These are phyloP conservation scores for Datnioides undecimradiatus DNA, from an alignment of 2,113 vertebrate species.

Conservation along the genomic window DNA sequence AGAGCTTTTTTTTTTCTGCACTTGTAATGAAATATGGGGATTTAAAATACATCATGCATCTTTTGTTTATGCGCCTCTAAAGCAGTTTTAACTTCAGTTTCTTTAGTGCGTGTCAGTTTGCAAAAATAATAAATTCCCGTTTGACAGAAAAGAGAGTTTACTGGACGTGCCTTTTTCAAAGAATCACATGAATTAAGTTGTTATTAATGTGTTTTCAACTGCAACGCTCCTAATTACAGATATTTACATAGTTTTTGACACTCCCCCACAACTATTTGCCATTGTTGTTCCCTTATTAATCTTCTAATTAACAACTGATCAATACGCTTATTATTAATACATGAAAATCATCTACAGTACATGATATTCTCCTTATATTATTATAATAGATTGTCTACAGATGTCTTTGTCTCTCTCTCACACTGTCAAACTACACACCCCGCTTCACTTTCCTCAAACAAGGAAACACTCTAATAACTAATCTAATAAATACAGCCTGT, in stretches of 20 bases:
- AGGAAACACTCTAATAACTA: conserved; percentile 65
- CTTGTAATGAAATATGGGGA: neutral
- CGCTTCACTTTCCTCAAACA: conserved; percentile 34
- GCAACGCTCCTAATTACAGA: neutral
- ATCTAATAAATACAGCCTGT: conserved; percentile 61
- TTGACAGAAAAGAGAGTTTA: neutral
- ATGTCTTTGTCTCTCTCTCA: conserved; percentile 10
- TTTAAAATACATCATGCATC: neutral
- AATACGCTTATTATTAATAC: conserved; percentile 26
- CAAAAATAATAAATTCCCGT: neutral
- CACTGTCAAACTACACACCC: neutral
- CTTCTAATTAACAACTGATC: conserved; percentile 33
- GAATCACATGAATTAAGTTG: neutral
- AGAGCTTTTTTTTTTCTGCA: neutral
- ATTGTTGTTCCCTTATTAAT: conserved; percentile 39
- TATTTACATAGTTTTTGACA: too few species aligned
- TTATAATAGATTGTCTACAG: neutral
- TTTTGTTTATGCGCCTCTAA: neutral
- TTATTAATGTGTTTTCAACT: neutral
- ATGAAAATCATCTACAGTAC: neutral
- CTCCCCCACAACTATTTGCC: conserved; percentile 26
- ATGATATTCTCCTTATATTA: neutral
- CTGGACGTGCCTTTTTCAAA: neutral
- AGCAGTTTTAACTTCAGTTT: neutral
- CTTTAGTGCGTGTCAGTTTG: neutral